Base-by-base conservation (phyloP, 2,888 invertebrate genomes). In the Allacma fusca region DNA sequence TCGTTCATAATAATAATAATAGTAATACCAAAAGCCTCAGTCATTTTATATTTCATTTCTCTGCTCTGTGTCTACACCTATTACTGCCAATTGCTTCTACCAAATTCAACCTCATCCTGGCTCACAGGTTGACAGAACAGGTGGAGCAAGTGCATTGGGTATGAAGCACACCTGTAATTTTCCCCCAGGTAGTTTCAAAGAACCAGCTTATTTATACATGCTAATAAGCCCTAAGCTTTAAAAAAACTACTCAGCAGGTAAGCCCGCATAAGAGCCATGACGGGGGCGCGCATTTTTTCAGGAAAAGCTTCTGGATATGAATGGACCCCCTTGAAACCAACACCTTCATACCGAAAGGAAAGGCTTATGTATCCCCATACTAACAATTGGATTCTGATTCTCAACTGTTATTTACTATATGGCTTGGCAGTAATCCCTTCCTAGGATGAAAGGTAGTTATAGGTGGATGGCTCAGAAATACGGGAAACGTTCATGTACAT, bases 241-340 rank as follows among this genome's bases (percentile, higher is more conserved):
- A n/a, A 50, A 50, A 16, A 1, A 2, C 50, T 12, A n/a, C 50
- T 12, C 19, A n/a, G 50, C 50, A 50, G 50, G 50, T 50, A 50
- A 1, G 50, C n/a, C 50, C 50, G n/a, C 19, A 50, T n/a, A 50
- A 68, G 12, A 34, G 5, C 19, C 68, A 40, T 40, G 28, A 68
- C n/a, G 28, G 28, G 29, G 67, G 29, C n/a, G 7, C 28, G n/a
- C 16, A n/a, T 28, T 12, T 29, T 21, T 34, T n/a, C 23, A 19
- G 1, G 21, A 40, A 21, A 34, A 21, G 21, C 13, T 34, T 40
- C 68, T 68, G 68, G 68, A 68, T 34, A 68, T 68, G 68, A 68
- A 68, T 68, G 68, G 68, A 68, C 67, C 68, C 34, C 68, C 68
- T 34, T 40, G 23, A 29, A 68, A 34, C 2, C 40, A 50, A 50